Conservation (phyloP, 2,113 vertebrate species). For the Calyptommatus sinebrachiatus region DNA sequence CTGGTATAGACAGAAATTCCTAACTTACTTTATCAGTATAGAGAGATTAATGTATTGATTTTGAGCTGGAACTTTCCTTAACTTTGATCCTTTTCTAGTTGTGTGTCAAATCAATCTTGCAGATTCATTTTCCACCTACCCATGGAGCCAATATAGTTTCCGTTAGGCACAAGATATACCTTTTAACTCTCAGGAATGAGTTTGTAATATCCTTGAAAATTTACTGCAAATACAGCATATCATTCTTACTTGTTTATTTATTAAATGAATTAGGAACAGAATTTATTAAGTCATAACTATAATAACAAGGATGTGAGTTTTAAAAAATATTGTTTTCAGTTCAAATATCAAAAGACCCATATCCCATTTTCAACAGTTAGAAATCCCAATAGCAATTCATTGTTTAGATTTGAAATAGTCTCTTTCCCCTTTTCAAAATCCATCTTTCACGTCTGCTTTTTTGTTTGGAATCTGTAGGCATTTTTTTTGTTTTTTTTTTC, state of each 20-base stretch:
- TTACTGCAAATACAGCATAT: not conserved
- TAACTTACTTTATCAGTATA: not conserved
- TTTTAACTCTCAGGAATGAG: constrained; percentile 13
- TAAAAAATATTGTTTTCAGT: too few species aligned
- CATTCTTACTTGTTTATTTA: not conserved
- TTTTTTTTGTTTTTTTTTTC: too few species aligned
- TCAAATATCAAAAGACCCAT: too few species aligned
- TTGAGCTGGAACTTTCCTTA: constrained; percentile 13
- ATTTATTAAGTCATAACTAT: not conserved
- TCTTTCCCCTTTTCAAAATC: too few species aligned
- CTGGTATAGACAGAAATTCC: not conserved
- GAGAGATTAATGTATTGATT: constrained; percentile 23
- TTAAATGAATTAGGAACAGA: not conserved
- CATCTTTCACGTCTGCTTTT: too few species aligned
- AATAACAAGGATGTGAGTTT: too few species aligned
- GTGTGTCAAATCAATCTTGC: constrained; percentile 24
- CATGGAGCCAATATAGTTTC: constrained; percentile 1
- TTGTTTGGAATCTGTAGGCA: too few species aligned
- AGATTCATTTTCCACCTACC: constrained; percentile 24
- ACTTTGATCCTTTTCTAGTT: not conserved
- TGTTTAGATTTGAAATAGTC: too few species aligned
- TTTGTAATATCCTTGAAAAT: constrained; percentile 7
- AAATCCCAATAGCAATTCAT: too few species aligned
- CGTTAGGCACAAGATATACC: not conserved
- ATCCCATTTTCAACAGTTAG: too few species aligned